Evolutionary conservation across 1,140 invertebrate species (phyloP).

Genomic region (Melipona quadrifasciata): DNA sequence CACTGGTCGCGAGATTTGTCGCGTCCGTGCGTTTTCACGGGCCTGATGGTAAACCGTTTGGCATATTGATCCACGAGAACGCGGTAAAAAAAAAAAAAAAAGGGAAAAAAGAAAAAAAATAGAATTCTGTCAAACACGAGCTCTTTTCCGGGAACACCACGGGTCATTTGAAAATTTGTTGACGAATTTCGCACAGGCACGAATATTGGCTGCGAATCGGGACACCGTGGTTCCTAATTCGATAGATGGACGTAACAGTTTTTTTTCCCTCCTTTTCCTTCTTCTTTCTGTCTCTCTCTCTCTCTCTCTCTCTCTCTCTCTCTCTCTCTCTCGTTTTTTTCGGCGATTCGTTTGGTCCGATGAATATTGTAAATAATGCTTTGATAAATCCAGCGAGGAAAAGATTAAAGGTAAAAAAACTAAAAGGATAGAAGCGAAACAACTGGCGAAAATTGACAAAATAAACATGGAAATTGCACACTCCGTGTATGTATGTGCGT

Average conservation of each 20-base stretch:
- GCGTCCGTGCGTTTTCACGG: not conserved
- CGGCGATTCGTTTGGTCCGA: not conserved
- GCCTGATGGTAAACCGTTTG: constrained; percentile 1
- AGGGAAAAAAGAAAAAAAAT: constrained; percentile 8
- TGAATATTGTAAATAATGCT: not conserved
- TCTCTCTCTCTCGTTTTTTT: not conserved
- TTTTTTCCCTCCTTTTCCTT: not conserved
- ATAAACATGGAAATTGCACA: not conserved
- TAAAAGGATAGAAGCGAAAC: too few species aligned
- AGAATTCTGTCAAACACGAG: constrained; percentile 10
- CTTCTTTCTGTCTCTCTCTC: not conserved
- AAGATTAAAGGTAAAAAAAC: not conserved
- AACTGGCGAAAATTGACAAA: not conserved
- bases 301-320: not conserved
- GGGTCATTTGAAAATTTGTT: constrained; percentile 25
- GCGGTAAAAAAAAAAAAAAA: not conserved
- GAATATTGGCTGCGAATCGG: constrained; percentile 19
- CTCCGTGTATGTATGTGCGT: not conserved
- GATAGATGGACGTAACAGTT: constrained; percentile 1
- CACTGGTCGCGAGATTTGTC: constrained; percentile 12
- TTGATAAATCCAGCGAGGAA: not conserved
- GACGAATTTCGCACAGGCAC: constrained; percentile 2
- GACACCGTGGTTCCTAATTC: constrained; percentile 14
- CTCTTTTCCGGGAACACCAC: constrained; percentile 13
- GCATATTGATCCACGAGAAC: constrained; percentile 25